Evolutionary conservation across 2,113 vertebrate species (phyloP).

Genomic region (Crotophaga sulcirostris): DNA sequence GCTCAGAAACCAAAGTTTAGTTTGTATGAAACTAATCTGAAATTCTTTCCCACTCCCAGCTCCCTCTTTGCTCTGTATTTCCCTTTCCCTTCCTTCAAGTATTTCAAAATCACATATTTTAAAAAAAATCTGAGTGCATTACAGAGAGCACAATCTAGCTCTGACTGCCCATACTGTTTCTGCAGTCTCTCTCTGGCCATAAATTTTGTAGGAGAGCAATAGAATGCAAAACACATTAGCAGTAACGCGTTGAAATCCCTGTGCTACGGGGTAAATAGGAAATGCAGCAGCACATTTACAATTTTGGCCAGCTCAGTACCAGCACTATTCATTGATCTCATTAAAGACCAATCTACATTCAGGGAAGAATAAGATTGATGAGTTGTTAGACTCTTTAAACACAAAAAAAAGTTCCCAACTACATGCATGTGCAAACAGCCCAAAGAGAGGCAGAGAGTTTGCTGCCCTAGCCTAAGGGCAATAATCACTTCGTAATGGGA

Average conservation of each 20-base stretch:
- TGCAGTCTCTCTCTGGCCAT: conserved; percentile 31
- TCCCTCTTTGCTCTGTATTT: not conserved
- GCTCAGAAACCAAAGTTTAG: not conserved
- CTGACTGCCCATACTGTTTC: not conserved
- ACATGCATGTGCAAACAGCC: not conserved
- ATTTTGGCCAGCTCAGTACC: conserved; percentile 48
- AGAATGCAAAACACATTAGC: conserved; percentile 65
- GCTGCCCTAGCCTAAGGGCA: not conserved
- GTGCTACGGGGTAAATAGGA: conserved; percentile 62
- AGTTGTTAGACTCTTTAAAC: conserved; percentile 34
- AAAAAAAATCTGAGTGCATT: not conserved
- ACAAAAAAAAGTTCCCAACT: conserved; percentile 20
- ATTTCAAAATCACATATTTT: not conserved
- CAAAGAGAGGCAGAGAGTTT: not conserved
- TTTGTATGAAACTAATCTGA: not conserved
- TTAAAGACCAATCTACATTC: conserved; percentile 71
- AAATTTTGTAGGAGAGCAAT: conserved; percentile 63
- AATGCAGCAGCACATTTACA: conserved; percentile 59
- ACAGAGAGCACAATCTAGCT: not conserved
- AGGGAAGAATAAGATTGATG: conserved; percentile 56
- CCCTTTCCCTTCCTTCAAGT: not conserved
- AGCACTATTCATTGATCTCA: conserved; percentile 62
- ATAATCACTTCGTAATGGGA: not conserved
- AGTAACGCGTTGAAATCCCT: not conserved
- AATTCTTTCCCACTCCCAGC: not conserved